Evolutionary conservation across 1,140 invertebrate genomes (phyloP).

Genomic region (Bombus soroeensis): DNA sequence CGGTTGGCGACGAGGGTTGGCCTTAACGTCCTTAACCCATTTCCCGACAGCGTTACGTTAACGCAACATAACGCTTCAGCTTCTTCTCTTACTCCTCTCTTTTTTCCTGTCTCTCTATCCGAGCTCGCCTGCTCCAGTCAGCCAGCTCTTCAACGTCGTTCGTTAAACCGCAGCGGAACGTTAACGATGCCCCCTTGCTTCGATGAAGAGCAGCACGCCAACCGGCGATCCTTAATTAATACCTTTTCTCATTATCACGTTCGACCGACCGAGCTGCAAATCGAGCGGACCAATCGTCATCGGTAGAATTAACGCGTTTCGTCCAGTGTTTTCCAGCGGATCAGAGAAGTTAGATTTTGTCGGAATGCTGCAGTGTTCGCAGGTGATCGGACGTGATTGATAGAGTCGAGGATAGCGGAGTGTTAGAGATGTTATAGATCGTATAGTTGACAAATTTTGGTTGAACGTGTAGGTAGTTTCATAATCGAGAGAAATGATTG

Average conservation of each 20-base stretch:
- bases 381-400: too few species aligned
- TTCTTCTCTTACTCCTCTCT: conserved; percentile 20
- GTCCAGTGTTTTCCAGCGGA: not conserved
- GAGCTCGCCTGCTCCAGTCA: not conserved
- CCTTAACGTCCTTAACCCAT: conserved; percentile 61
- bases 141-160: conserved; percentile 20
- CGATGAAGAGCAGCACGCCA: conserved; percentile 27
- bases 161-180: conserved; percentile 46
- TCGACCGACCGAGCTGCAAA: not conserved
- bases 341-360: not conserved
- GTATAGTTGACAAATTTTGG: too few species aligned
- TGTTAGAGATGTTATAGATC: too few species aligned
- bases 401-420: too few species aligned
- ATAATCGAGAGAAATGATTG: too few species aligned
- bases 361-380: not conserved
- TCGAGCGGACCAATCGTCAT: not conserved
- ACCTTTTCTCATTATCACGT: conserved; percentile 37
- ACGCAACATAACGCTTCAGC: conserved; percentile 53
- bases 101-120: not conserved
- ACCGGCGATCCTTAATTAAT: conserved; percentile 40
- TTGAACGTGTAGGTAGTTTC: too few species aligned
- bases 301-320: not conserved
- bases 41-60: conserved; percentile 50
- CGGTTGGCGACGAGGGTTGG: conserved; percentile 37
- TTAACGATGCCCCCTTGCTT: conserved; percentile 39